Evolutionary conservation across 2,888 invertebrate species (phyloP), one percentile per base, ranked within the genome.

Genomic region (Cotesia congregata): DNA sequence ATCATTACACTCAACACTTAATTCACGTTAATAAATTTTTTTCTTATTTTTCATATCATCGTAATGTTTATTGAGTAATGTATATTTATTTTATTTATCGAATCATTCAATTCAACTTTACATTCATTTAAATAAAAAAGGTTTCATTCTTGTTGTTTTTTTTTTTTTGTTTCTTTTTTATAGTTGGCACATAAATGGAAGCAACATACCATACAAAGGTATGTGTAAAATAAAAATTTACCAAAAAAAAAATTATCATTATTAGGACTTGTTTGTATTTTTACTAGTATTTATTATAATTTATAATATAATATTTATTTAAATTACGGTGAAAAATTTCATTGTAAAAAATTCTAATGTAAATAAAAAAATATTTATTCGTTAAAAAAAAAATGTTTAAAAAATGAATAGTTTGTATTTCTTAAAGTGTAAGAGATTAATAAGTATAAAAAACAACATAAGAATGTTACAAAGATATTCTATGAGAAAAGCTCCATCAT

Each of bases 141-240:
- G 62, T 59, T 72, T 76, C 72, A 70, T 76, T 72, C 69, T 61
- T 67, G 69, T 72, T 78, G 68, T 78, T 50, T 39, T 82, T n/a
- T n/a, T n/a, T n/a, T 83, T 83, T 83, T 82, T 81, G 84, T 83
- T 83, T 83, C 79, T 84, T 83, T n/a, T n/a, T 82, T 79, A 81
- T 87, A 83, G 81, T 87, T 88, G 88, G 88, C 88, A 88, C 88
- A 86, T 84, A 83, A 86, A 87, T 87, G 88, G 87, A 88, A 88
- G 87, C 85, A 83, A 83, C 81, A 81, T 85, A 83, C 77, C 77
- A 71, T 75, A 78, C 67, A 75, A 75, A 73, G 70, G 69, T 67
- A 78, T 69, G 68, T 69, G 41, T 74, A 17, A 74, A 74, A 80
- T 41, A 68, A 74, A 76, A 60, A 77, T 72, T 74, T 78, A n/a